Conservation (phyloP, 2,888 invertebrate genomes). For the Drosophila eohydei region DNA sequence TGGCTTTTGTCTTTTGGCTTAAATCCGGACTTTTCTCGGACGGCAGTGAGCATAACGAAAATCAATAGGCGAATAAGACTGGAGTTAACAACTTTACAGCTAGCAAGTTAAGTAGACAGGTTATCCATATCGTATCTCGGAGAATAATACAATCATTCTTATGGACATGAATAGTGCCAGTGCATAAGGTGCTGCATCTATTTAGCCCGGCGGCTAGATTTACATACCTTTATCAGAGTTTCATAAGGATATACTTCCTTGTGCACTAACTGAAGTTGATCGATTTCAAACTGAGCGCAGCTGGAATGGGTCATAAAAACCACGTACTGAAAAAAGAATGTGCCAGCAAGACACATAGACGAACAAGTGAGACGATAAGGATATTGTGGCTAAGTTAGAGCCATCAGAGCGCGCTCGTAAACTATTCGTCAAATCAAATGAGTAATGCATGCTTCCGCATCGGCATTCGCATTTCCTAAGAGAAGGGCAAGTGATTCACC, state of each 20-base stretch:
- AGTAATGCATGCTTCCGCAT: slow-evolving; percentile 78
- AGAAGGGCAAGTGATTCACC: slow-evolving; percentile 67
- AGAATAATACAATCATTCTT: slow-evolving; percentile 1
- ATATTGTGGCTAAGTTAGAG: slow-evolving; percentile 10
- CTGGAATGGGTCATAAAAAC: slow-evolving; percentile 34
- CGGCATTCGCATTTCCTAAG: neutral
- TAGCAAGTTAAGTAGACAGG: slow-evolving; percentile 38
- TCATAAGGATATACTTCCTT: neutral
- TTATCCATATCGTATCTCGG: slow-evolving; percentile 15
- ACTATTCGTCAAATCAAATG: slow-evolving; percentile 61
- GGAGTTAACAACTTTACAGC: slow-evolving; percentile 72
- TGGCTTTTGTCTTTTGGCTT: slow-evolving; percentile 8
- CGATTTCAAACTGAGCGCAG: slow-evolving; percentile 40
- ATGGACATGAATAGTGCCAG: slow-evolving; percentile 14
- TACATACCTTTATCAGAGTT: too few species aligned
- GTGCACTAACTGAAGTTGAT: slow-evolving; percentile 6
- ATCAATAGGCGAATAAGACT: slow-evolving; percentile 67
- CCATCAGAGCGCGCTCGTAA: neutral
- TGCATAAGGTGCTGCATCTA: neutral
- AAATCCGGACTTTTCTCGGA: neutral
- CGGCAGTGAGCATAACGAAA: slow-evolving; percentile 16
- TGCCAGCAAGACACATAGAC: neutral
- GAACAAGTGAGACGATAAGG: neutral
- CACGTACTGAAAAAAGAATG: neutral
- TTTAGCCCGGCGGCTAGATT: too few species aligned